Evolutionary conservation across 2,888 invertebrate species (phyloP).

Genomic region (Drosophila pegasa): DNA sequence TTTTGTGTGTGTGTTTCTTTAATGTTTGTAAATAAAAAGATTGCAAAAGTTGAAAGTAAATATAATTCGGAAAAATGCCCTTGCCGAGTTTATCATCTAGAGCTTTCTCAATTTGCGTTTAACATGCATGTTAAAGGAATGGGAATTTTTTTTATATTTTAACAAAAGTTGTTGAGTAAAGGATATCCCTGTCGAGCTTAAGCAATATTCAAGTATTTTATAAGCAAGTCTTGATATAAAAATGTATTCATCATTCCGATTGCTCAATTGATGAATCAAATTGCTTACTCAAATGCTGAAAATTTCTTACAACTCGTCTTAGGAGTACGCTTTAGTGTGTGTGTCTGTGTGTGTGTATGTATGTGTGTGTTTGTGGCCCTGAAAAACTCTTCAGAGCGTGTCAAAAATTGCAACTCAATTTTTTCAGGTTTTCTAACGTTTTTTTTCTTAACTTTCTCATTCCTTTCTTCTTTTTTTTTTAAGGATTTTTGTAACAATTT

Average conservation of each 20-base stretch:
- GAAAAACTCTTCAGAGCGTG: not conserved
- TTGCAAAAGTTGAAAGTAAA: slow-evolving; percentile 17
- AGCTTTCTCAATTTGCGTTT: slow-evolving; percentile 27
- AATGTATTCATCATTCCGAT: not conserved
- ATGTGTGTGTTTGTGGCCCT: slow-evolving; percentile 8
- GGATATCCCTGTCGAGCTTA: slow-evolving; percentile 5
- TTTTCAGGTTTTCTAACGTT: slow-evolving; percentile 27
- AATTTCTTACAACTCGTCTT: slow-evolving; percentile 16
- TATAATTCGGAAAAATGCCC: slow-evolving; percentile 2
- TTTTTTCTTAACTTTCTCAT: slow-evolving; percentile 17
- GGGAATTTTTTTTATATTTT: slow-evolving; percentile 30
- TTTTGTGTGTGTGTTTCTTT: slow-evolving; percentile 18
- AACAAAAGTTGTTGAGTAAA: slow-evolving; percentile 29
- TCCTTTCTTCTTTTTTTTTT: not conserved
- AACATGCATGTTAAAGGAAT: slow-evolving; percentile 48
- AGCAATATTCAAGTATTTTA: slow-evolving; percentile 14
- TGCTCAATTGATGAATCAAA: slow-evolving; percentile 4
- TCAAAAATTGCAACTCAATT: slow-evolving; percentile 36
- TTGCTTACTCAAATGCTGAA: slow-evolving; percentile 19
- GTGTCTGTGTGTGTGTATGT: slow-evolving; percentile 8
- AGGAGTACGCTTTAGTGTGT: slow-evolving; percentile 6
- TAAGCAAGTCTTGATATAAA: slow-evolving; percentile 8
- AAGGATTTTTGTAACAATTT: slow-evolving; percentile 53
- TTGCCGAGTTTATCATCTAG: slow-evolving; percentile 5
- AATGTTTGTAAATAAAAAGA: not conserved